A percentile compares a stretch with the other conserved stretches of the same genome.
These are phyloP conservation scores for Eupithecia dodoneata DNA, from an alignment of 2,888 invertebrate species.

Conservation along the genomic window DNA sequence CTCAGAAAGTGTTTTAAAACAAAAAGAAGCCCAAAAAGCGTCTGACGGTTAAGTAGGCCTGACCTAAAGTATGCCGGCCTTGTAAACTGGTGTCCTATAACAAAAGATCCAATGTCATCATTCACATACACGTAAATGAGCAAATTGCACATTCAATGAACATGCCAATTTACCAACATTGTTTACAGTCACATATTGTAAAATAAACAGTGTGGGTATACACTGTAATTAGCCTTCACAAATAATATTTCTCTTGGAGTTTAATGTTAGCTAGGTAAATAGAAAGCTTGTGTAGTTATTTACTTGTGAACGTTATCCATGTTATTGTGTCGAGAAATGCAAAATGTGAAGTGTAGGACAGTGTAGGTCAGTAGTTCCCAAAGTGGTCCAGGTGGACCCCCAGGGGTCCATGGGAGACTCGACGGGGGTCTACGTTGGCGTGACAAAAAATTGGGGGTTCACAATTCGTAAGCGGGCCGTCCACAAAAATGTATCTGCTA, in stretches of 20 bases:
- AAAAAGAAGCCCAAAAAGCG: constrained; percentile 67
- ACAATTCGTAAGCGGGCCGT: no score
- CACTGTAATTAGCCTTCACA: not conserved
- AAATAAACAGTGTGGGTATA: not conserved
- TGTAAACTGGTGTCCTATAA: constrained; percentile 82
- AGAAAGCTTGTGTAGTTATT: constrained; percentile 1
- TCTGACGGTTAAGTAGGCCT: constrained; percentile 71
- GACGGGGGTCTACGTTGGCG: no score
- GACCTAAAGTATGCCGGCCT: constrained; percentile 82
- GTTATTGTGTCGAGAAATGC: constrained; percentile 1
- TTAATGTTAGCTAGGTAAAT: not conserved
- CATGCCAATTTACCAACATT: constrained; percentile 7
- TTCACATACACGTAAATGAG: constrained; percentile 39
- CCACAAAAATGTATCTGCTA: no score
- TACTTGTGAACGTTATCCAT: not conserved
- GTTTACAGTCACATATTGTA: not conserved
- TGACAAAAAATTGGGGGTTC: no score
- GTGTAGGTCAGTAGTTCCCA: not conserved
- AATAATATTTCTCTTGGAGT: not conserved
- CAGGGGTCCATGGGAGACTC: no score
- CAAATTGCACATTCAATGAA: constrained; percentile 13
- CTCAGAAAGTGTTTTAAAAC: constrained; percentile 65
- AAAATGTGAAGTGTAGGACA: constrained; percentile 1
- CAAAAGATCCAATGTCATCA: constrained; percentile 66
- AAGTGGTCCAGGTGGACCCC: no score